Evolutionary conservation across 2,888 invertebrate species (phyloP).

Genomic region (Mechanitis mazaeus): DNA sequence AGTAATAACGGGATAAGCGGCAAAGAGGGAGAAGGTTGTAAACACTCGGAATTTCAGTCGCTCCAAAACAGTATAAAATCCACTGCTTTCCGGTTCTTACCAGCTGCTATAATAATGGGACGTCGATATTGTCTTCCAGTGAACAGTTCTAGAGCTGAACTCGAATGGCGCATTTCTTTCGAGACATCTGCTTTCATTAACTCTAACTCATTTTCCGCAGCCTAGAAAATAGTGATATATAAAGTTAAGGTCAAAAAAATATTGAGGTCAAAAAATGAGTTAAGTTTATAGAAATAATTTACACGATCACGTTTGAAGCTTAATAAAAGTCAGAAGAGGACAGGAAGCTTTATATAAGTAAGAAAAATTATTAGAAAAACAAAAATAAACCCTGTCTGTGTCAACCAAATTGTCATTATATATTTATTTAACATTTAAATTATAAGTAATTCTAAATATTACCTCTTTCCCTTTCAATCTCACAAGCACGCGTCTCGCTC

Average conservation of each 20-base stretch:
- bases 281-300: no score
- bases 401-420: no score
- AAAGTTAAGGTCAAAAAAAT: neutral
- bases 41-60: neutral
- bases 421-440: no score
- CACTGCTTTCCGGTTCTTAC: slow-evolving; percentile 35
- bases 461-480: slow-evolving; percentile 53
- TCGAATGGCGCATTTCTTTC: slow-evolving; percentile 64
- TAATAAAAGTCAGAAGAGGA: no score
- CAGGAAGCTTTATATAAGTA: no score
- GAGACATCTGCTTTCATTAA: slow-evolving; percentile 57
- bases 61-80: neutral
- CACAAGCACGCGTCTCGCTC: slow-evolving; percentile 57
- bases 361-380: no score
- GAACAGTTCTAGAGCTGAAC: slow-evolving; percentile 64
- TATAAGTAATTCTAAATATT: slow-evolving; percentile 2
- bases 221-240: slow-evolving; percentile 36
- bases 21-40: no score
- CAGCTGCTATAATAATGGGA: slow-evolving; percentile 53
- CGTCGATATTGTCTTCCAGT: slow-evolving; percentile 67
- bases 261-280: no score
- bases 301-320: no score
- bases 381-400: no score
- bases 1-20: no score
- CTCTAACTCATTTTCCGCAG: slow-evolving; percentile 45